Percentiles rank a stretch among this genome's conserved stretches.
Evolutionary conservation across 2,113 vertebrate species (phyloP).

Genomic region (Bothrops jararaca): DNA sequence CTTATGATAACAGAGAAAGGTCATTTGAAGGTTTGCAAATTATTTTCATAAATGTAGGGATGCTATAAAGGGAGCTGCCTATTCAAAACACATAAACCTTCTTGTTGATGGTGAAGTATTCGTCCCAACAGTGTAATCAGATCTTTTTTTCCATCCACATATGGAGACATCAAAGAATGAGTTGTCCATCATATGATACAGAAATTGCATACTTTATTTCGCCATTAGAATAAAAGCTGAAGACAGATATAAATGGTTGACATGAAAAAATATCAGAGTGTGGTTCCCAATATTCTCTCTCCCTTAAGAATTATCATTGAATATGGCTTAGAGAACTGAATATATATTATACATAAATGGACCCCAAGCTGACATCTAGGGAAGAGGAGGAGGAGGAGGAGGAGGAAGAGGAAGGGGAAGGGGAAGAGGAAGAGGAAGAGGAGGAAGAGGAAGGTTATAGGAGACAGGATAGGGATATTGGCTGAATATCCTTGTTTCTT

Average conservation of each 20-base stretch:
- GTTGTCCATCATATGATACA: neutral
- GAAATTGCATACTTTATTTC: neutral
- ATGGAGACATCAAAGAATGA: neutral
- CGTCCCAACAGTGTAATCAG: neutral
- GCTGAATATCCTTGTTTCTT: neutral
- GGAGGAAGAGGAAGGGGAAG: too few relatives aligned
- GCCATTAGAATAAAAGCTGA: neutral
- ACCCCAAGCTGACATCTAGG: neutral
- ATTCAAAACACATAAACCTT: neutral
- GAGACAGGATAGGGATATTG: too few relatives aligned
- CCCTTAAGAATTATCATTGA: neutral
- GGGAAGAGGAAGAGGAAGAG: too few relatives aligned
- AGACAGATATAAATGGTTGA: neutral
- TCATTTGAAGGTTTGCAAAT: constrained; percentile 6
- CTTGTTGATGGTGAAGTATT: neutral
- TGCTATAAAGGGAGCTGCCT: neutral
- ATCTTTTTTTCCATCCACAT: neutral
- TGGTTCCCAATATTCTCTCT: neutral
- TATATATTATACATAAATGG: neutral
- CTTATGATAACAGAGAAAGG: neutral
- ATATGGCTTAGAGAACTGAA: neutral
- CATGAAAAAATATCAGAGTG: neutral
- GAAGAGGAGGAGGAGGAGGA: too few relatives aligned
- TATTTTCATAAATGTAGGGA: neutral
- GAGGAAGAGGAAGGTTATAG: too few relatives aligned